These are phyloP conservation scores for Drosophila parvula DNA, from an alignment of 1,140 invertebrate species.

Conservation along the genomic window DNA sequence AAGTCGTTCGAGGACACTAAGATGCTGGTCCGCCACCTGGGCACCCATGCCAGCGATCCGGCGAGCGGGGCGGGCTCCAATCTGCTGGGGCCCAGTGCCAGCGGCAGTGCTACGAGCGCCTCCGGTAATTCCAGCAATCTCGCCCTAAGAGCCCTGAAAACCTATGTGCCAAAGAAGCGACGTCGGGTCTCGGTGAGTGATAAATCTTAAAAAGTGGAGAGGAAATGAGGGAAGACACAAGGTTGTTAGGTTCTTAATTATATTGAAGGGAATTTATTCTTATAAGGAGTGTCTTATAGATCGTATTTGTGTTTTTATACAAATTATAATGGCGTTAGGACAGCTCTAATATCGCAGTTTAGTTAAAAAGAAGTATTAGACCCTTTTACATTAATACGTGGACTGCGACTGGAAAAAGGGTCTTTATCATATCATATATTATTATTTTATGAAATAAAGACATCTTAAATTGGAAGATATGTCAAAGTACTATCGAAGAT, in stretches of 20 bases:
- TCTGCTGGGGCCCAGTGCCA: constrained; percentile 29
- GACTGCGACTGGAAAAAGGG: too few species aligned
- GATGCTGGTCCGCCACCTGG: constrained; percentile 92
- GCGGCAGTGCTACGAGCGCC: constrained; percentile 46
- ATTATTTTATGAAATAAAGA: too few species aligned
- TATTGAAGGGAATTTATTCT: too few species aligned
- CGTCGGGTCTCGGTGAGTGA: constrained; percentile 85
- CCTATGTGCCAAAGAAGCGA: constrained; percentile 86
- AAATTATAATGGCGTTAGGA: too few species aligned
- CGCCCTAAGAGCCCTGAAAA: constrained; percentile 84
- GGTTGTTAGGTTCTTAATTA: neutral
- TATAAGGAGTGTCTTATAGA: too few species aligned
- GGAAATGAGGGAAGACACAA: neutral
- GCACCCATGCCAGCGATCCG: constrained; percentile 86
- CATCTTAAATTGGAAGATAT: too few species aligned
- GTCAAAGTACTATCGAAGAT: too few species aligned
- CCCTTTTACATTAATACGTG: too few species aligned
- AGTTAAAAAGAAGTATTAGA: too few species aligned
- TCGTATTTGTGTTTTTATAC: too few species aligned
- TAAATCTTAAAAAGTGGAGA: neutral
- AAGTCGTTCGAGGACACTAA: constrained; percentile 92
- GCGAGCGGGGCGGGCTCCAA: constrained; percentile 14
- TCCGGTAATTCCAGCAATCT: constrained; percentile 49
- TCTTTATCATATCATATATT: too few species aligned
- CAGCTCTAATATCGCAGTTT: too few species aligned